A percentile compares a stretch with the other conserved stretches of the same genome.
phyloP scores from a whole-genome alignment of 2,797 vertebrate genomes.

The Helarctos malayanus region DNA sequence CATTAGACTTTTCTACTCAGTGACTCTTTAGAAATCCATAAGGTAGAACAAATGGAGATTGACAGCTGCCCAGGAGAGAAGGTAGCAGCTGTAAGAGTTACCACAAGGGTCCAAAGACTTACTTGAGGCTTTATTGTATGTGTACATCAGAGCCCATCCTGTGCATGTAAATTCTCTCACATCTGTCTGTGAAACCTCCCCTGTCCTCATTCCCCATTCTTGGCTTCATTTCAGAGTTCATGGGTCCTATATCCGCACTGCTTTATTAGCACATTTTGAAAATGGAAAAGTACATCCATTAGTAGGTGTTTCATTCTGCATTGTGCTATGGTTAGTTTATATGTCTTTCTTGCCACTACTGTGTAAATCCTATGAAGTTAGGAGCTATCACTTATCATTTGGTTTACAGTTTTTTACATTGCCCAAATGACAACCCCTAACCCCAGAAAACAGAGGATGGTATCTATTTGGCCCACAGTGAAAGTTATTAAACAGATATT shows the following conservation, averaged over 20 bases:
- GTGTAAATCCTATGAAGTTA: neutral
- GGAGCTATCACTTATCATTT: neutral
- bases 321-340: neutral
- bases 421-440: neutral
- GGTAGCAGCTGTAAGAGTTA: neutral
- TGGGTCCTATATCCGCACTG: neutral
- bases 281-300: neutral
- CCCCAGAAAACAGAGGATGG: neutral
- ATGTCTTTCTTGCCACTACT: neutral
- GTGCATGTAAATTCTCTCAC: neutral
- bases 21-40: neutral
- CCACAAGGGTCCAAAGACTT: neutral
- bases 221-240: neutral
- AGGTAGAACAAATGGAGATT: constrained; percentile 41
- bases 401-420: neutral
- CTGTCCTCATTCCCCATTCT: too few species aligned
- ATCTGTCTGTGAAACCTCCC: neutral
- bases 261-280: neutral
- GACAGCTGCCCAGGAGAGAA: neutral
- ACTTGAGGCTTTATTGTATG: neutral
- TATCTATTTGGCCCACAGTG: neutral
- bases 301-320: neutral
- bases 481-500: neutral
- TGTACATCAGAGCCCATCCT: too few species aligned
- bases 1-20: neutral